Base-by-base conservation (phyloP, 2,888 invertebrate genomes). In the Dioctria rufipes region DNA sequence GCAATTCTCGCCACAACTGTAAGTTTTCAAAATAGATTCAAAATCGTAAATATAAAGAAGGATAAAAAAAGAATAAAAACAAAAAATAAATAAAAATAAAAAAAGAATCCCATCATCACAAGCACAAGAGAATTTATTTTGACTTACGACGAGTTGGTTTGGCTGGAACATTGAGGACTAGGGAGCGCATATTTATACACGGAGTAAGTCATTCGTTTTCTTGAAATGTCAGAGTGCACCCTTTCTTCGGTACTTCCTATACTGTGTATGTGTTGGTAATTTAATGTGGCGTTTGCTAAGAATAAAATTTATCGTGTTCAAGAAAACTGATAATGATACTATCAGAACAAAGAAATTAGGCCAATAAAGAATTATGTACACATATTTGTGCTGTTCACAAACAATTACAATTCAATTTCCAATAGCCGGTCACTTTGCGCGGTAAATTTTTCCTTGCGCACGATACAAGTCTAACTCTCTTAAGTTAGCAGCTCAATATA, bases 311-410 rank as follows among this genome's bases (percentile, higher is more conserved):
- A 69, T 69, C 37, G 69, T 13, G 46, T 49, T 11, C 69, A 39
- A 71, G 39, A 8, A 71, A 37, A 25, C n/a, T 3, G 71, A 54
- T 71, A 71, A 71, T 71, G 71, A 71, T 71, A 39, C 46, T 40
- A 40, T 71, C 54, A 25, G 13, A 5, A 39, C 9, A 3, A 5
- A 54, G 71, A 71, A 71, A 71, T 71, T 71, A 54, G 71, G 71
- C 71, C 71, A 71, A 71, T 71, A 71, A 58, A 71, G 71, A 71
- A 71, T 54, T 39, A 54, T 25, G 25, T 25, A 25, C 25, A 25
- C 25, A 0, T 2, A 25, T 39, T 54, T 54, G 71, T 71, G 13
- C 71, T 71, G 71, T 71, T 71, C 54, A 25, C 25, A 71, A 71
- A 71, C 37, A 67, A 9, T 43, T 25, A 25, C 25, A 25, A 25